These are phyloP conservation scores for Drosophila ananassae DNA, from an alignment of 1,140 invertebrate species.

Conservation along the genomic window DNA sequence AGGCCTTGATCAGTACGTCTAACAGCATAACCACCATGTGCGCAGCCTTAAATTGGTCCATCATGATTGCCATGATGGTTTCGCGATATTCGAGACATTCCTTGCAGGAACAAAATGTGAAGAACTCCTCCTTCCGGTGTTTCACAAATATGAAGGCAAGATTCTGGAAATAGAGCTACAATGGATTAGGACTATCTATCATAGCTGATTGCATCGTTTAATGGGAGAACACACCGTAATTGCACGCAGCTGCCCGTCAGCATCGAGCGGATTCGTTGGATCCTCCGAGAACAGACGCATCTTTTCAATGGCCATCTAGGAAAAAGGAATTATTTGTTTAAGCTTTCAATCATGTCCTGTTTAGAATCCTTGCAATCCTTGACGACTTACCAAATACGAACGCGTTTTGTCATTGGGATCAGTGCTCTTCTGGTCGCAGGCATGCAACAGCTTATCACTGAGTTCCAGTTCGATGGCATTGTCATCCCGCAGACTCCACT, in stretches of 20 bases:
- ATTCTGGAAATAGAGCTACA: conserved; percentile 80
- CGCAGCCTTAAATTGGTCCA: conserved; percentile 82
- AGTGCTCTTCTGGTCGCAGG: conserved; percentile 53
- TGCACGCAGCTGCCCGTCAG: conserved; percentile 74
- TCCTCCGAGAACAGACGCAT: conserved; percentile 73
- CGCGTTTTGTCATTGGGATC: conserved; percentile 70
- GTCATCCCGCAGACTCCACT: conserved; percentile 76
- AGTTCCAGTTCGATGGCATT: conserved; percentile 74
- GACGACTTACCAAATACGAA: conserved; percentile 67
- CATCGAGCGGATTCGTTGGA: conserved; percentile 68
- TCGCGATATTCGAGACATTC: conserved; percentile 83
- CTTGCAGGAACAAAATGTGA: conserved; percentile 83
- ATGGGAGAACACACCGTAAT: conserved; percentile 63
- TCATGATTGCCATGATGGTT: conserved; percentile 80
- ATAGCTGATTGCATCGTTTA: background rate
- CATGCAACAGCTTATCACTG: conserved; percentile 70
- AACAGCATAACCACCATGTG: conserved; percentile 82
- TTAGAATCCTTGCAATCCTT: too few relatives aligned
- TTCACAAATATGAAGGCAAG: conserved; percentile 82
- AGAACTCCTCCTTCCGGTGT: conserved; percentile 76
- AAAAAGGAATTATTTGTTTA: background rate
- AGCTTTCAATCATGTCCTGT: too few relatives aligned
- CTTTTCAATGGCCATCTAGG: conserved; percentile 73
- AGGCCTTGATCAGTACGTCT: conserved; percentile 79
- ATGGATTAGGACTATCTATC: conserved; percentile 56